Evolutionary conservation across 1,140 invertebrate species (phyloP), one percentile per base, ranked within the genome.

Genomic region (Diabrotica undecimpunctata): DNA sequence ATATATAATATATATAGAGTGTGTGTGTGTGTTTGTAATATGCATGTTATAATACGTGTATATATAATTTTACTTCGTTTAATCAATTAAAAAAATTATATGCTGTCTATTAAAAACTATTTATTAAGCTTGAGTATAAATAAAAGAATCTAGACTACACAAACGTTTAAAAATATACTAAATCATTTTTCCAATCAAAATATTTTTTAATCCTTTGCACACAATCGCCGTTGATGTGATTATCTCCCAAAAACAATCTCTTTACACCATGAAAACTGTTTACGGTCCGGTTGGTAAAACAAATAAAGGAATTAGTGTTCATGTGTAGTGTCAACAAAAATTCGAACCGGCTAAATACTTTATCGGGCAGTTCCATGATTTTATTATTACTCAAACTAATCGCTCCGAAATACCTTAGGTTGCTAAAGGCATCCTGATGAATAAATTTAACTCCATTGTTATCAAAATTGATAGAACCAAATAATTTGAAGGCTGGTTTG

Each of bases 351-450:
- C 12, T n/a, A 12, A 64, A 64, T 11, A 58, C 41, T 11, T 50
- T 25, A 14, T 51, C 14, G n/a, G 37, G 38, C 11, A 64, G 13
- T 12, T 64, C 62, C 41, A 64, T 13, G 7, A 64, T 7, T 6
- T 57, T n/a, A 38, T 64, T 64, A 25, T 64, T 58, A n/a, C 46
- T 64, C 46, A 64, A 51, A 57, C 62, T 64, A 9, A 64, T 51
- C 10, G 62, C 46, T 51, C 54, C 54, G 1, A 64, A 57, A n/a
- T 41, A 35, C 51, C 50, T 57, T 25, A 64, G 38, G 36, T 58
- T 57, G 3, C 13, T 35, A 12, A 64, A 64, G 9, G 62, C 55
- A 37, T 51, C 25, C 6, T 36, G 54, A 52, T 64, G 62, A 5
- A 64, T 57, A 35, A 57, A 52, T 13, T 46, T 50, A 10, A 64